Evolutionary conservation across 2,888 invertebrate species (phyloP).

Genomic region (Thysanoteuthis rhombus): DNA sequence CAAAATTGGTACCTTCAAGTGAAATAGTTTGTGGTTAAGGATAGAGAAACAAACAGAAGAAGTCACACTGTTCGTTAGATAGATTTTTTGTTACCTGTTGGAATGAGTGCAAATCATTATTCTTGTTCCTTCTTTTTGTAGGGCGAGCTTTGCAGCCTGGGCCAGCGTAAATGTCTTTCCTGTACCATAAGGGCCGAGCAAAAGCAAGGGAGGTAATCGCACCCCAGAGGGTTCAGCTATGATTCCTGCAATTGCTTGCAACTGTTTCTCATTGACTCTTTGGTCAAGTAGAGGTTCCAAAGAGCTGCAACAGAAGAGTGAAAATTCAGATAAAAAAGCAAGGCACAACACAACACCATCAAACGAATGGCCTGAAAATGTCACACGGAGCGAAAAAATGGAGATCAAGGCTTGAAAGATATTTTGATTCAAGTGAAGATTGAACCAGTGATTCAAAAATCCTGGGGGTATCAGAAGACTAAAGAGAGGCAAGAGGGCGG

Average conservation of each 20-base stretch:
- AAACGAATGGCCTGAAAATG: neutral
- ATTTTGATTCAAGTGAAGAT: too few relatives aligned
- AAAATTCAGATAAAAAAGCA: neutral
- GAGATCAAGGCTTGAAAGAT: too few relatives aligned
- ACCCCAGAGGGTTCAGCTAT: slow-evolving; percentile 70
- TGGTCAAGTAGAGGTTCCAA: slow-evolving; percentile 17
- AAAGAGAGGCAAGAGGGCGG: too few relatives aligned
- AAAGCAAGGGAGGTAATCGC: slow-evolving; percentile 59
- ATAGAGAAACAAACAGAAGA: too few relatives aligned
- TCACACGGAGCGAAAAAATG: neutral
- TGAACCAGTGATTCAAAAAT: too few relatives aligned
- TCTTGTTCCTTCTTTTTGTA: slow-evolving; percentile 75
- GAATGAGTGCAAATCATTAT: slow-evolving; percentile 87
- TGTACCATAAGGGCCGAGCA: slow-evolving; percentile 80
- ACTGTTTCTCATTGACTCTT: slow-evolving; percentile 77
- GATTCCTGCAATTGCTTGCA: slow-evolving; percentile 81
- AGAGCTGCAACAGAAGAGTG: neutral
- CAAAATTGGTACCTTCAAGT: too few relatives aligned
- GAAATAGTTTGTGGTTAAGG: too few relatives aligned
- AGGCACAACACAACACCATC: too few relatives aligned
- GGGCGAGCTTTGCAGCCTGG: slow-evolving; percentile 76
- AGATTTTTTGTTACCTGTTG: slow-evolving; percentile 72
- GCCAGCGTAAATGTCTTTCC: slow-evolving; percentile 87
- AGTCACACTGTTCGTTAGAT: too few relatives aligned
- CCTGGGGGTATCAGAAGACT: too few relatives aligned